phyloP scores from a whole-genome alignment of 2,888 invertebrate genomes.

The Beris chalybata region DNA sequence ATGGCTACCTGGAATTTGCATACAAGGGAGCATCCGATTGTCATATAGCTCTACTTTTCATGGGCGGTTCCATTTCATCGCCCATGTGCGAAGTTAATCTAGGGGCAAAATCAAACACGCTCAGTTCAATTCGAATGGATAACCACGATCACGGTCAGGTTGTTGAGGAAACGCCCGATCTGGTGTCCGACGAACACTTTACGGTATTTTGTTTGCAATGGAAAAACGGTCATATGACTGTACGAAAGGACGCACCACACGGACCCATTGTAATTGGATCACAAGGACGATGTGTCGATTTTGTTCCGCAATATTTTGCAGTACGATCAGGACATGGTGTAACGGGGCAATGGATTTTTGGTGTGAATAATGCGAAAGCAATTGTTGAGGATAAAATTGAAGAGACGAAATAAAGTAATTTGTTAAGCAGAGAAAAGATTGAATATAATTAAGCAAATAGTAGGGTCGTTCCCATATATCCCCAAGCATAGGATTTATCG shows the following conservation, averaged over 20 bases:
- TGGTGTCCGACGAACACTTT: not conserved
- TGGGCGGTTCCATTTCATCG: not conserved
- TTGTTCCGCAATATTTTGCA: constrained; percentile 1
- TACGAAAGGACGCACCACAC: not conserved
- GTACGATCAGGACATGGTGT: not conserved
- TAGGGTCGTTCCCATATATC: no score
- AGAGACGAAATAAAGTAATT: no score
- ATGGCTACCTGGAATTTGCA: constrained; percentile 9
- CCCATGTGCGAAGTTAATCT: constrained; percentile 11
- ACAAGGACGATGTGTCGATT: not conserved
- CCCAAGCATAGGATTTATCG: no score
- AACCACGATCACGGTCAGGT: constrained; percentile 6
- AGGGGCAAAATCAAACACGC: not conserved
- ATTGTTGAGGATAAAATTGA: constrained; percentile 1
- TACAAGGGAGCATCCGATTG: constrained; percentile 17
- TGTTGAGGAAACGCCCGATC: not conserved
- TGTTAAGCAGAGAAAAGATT: no score
- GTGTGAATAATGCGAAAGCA: constrained; percentile 6
- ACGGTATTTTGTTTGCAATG: not conserved
- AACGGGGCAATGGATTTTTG: constrained; percentile 3
- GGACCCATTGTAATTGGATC: not conserved
- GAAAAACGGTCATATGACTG: not conserved
- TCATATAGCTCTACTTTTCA: constrained; percentile 15
- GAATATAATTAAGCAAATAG: no score
- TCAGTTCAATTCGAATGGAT: constrained; percentile 15